Evolutionary conservation across 2,888 invertebrate species (phyloP).

Genomic region (Eumacrocentrus americanus): DNA sequence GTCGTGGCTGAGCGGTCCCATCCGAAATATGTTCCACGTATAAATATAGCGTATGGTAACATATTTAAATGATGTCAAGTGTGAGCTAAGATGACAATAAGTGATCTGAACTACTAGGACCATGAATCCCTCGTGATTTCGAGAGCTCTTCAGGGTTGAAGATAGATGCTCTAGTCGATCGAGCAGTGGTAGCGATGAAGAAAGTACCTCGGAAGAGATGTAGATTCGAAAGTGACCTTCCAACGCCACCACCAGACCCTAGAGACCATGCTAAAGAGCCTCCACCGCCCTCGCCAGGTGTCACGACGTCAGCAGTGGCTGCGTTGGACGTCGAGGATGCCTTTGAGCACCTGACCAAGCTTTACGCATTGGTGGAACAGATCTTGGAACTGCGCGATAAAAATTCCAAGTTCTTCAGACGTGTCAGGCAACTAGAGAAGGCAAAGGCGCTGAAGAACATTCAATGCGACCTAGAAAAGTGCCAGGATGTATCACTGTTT

Average conservation of each 20-base stretch:
- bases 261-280: no score
- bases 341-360: conserved; percentile 80
- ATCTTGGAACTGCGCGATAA: conserved; percentile 75
- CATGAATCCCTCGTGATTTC: no score
- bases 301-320: conserved; percentile 60
- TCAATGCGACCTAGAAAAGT: conserved; percentile 62
- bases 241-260: conserved; percentile 63
- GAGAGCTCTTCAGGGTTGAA: no score
- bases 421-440: conserved; percentile 76
- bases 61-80: no score
- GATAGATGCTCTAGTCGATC: no score
- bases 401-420: conserved; percentile 71
- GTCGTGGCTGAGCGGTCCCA: no score
- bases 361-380: conserved; percentile 79
- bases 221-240: conserved; percentile 45
- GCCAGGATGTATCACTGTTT: conserved; percentile 61
- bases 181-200: no score
- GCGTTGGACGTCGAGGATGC: conserved; percentile 70
- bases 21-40: no score
- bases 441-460: conserved; percentile 70
- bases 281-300: no score
- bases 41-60: no score
- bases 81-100: no score
- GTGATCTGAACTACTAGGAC: no score
- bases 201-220: conserved; percentile 23